A percentile compares a stretch with the other conserved stretches of the same genome.
Evolutionary conservation across 2,888 invertebrate genomes (phyloP).

Genomic region (Cheilosia vulpina): DNA sequence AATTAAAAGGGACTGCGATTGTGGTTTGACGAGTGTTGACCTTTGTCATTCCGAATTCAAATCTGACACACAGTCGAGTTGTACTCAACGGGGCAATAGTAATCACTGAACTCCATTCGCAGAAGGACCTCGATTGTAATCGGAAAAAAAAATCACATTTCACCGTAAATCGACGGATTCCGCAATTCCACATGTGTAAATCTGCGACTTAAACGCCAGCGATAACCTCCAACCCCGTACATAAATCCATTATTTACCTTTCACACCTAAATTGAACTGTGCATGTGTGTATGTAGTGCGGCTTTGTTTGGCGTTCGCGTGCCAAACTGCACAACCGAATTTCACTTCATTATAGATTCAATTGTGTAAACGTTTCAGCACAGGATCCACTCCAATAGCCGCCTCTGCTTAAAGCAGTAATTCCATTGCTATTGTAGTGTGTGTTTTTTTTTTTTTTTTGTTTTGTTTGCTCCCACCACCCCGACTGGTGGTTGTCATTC

Average conservation of each 20-base stretch:
- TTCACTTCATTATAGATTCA: slow-evolving; percentile 64
- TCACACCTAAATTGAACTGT: slow-evolving; percentile 44
- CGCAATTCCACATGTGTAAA: slow-evolving; percentile 33
- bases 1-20: neutral
- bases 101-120: neutral
- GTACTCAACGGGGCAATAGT: neutral
- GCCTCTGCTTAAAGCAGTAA: slow-evolving; percentile 24
- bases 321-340: slow-evolving; percentile 20
- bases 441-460: neutral
- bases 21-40: neutral
- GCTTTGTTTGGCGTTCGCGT: neutral
- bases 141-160: slow-evolving; percentile 41
- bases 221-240: slow-evolving; percentile 22
- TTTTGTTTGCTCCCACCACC: neutral
- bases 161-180: slow-evolving; percentile 24
- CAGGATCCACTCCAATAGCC: slow-evolving; percentile 25
- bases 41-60: neutral
- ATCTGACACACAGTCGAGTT: too few species aligned
- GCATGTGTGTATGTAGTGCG: too few species aligned
- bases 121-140: neutral
- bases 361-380: slow-evolving; percentile 28
- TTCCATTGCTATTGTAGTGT: slow-evolving; percentile 48
- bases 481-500: slow-evolving; percentile 22
- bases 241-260: slow-evolving; percentile 59
- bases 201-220: slow-evolving; percentile 19